phyloP scores from a whole-genome alignment of 2,888 invertebrate genomes.

The Trissonchulus sp. region DNA sequence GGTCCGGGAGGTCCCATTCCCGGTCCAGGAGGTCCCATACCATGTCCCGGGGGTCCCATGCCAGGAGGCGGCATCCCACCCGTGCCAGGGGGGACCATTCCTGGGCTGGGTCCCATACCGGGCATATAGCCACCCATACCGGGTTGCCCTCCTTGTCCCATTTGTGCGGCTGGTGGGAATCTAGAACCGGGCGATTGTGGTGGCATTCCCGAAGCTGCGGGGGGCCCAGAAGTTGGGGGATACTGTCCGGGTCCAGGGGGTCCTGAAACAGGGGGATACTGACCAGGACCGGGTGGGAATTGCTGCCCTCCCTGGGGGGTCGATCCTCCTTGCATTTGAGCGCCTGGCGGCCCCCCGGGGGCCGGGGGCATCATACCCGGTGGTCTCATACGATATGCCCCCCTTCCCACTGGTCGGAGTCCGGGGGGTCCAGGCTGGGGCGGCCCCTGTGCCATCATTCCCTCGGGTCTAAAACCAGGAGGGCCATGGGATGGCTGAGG shows the following conservation, averaged over 20 bases:
- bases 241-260: neutral
- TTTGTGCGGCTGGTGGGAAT: neutral
- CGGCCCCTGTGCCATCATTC: too few species aligned
- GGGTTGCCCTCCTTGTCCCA: neutral
- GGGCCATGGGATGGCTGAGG: too few species aligned
- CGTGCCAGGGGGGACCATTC: slow-evolving; percentile 10
- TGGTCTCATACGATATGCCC: too few species aligned
- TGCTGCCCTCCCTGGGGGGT: neutral
- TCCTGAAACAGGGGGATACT: neutral
- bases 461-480: too few species aligned
- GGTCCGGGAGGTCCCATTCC: slow-evolving; percentile 29
- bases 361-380: neutral
- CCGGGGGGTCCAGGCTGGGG: too few species aligned
- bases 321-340: neutral
- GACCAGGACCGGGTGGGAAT: slow-evolving; percentile 41
- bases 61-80: neutral
- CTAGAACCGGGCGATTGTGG: too few species aligned
- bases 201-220: slow-evolving; percentile 18
- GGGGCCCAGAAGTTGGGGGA: neutral
- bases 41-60: slow-evolving; percentile 15
- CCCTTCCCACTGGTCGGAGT: too few species aligned
- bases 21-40: neutral
- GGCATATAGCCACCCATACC: too few species aligned
- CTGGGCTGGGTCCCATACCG: too few species aligned
- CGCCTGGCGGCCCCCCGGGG: neutral